phyloP scores from a whole-genome alignment of 2,113 vertebrate genomes.

The Pelodiscus sinensis region DNA sequence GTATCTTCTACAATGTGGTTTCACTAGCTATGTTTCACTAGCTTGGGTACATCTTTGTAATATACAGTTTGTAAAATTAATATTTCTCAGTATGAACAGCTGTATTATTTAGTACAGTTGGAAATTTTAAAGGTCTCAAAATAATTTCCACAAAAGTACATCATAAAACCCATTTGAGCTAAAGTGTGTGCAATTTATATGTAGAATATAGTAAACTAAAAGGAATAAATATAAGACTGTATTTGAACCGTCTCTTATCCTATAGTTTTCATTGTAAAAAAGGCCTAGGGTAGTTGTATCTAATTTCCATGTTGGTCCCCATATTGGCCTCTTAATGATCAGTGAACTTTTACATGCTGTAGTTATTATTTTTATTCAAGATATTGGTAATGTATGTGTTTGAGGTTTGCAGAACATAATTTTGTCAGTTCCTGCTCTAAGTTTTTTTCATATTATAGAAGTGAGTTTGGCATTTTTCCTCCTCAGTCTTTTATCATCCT shows the following conservation, averaged over 20 bases:
- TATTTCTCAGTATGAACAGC: not conserved
- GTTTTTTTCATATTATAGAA: not conserved
- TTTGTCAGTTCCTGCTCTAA: accelerated
- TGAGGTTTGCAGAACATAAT: not conserved
- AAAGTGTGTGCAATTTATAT: not conserved
- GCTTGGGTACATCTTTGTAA: not conserved
- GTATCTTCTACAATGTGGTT: not conserved
- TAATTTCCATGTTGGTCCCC: not conserved
- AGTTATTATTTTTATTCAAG: not conserved
- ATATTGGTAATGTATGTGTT: not conserved
- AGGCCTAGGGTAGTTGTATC: not conserved
- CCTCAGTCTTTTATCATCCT: not conserved
- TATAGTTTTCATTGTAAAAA: not conserved
- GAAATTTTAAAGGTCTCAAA: not conserved
- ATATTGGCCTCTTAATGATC: not conserved
- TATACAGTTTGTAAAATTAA: not conserved
- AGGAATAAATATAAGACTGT: not conserved
- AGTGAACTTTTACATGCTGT: not conserved
- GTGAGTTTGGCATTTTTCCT: not conserved
- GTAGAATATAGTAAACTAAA: not conserved
- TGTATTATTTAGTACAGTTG: not conserved
- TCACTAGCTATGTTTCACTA: not conserved
- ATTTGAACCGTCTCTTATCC: not conserved
- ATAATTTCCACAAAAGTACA: not conserved
- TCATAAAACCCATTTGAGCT: not conserved